These are phyloP conservation scores for Cheilosia impressa DNA, from an alignment of 2,888 invertebrate genomes.

Conservation along the genomic window DNA sequence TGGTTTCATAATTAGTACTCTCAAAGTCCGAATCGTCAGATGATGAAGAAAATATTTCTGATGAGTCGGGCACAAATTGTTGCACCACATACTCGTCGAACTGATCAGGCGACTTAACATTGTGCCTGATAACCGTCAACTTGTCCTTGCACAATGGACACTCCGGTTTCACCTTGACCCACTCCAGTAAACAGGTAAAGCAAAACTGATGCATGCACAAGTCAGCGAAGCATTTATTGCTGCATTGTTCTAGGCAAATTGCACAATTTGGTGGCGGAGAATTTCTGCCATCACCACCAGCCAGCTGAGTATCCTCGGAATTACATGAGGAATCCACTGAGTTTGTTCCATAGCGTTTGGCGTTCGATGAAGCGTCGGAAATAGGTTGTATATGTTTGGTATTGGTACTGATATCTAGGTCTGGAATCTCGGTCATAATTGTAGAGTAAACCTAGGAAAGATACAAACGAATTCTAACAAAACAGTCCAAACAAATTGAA, in stretches of 20 bases:
- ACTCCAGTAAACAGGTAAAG: conserved; percentile 1
- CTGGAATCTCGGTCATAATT: too few relatives aligned
- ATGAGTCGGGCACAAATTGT: neutral
- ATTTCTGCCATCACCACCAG: neutral
- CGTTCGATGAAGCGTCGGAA: neutral
- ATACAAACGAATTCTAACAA: too few relatives aligned
- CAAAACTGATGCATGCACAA: neutral
- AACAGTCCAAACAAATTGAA: too few relatives aligned
- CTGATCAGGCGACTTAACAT: neutral
- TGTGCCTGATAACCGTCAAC: neutral
- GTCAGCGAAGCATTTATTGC: neutral
- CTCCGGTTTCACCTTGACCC: conserved; percentile 3
- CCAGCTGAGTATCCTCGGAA: neutral
- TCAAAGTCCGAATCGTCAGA: neutral
- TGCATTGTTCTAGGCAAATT: neutral
- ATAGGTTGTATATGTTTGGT: neutral
- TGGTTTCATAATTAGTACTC: neutral
- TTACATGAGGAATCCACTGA: neutral
- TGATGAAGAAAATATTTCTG: neutral
- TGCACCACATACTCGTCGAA: neutral
- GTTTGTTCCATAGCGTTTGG: neutral
- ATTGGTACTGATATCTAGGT: too few relatives aligned
- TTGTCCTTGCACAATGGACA: conserved; percentile 5
- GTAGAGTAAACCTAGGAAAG: too few relatives aligned
- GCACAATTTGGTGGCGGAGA: neutral